A percentile compares a stretch with the other conserved stretches of the same genome.
phyloP scores from a whole-genome alignment of 2,797 vertebrate genomes.

The Sorex maritimensis region DNA sequence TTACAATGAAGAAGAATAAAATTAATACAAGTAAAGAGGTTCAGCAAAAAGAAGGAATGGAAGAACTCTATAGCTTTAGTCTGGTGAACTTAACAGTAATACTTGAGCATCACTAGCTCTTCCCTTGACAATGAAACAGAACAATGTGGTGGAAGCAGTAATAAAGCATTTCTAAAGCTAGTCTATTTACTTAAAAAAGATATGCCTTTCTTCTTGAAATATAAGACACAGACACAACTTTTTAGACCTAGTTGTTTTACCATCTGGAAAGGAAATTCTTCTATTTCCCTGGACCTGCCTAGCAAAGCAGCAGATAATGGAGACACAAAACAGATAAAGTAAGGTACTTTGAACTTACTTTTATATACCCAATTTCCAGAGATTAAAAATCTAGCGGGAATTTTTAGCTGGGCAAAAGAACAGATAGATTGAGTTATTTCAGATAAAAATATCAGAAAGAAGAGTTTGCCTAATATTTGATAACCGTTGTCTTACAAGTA shows the following conservation, averaged over 20 bases:
- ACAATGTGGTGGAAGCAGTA: not conserved
- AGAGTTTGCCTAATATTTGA: conserved; percentile 41
- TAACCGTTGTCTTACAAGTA: conserved; percentile 14
- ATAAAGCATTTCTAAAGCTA: conserved; percentile 18
- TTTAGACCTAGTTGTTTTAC: conserved; percentile 17
- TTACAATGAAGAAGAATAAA: conserved; percentile 1
- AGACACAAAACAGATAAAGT: conserved; percentile 16
- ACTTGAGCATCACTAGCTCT: not conserved
- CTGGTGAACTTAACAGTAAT: not conserved
- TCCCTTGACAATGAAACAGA: not conserved
- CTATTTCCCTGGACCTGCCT: conserved; percentile 12
- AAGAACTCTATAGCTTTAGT: not conserved
- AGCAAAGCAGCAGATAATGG: not conserved
- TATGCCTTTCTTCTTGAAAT: not conserved
- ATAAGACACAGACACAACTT: conserved; percentile 37
- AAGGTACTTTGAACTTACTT: conserved; percentile 24
- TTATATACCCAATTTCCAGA: conserved; percentile 32
- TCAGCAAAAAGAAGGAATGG: not conserved
- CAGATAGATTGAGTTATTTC: not conserved
- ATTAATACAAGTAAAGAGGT: not conserved
- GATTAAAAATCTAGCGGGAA: conserved; percentile 35
- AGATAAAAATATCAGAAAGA: conserved; percentile 47
- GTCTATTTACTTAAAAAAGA: conserved; percentile 22
- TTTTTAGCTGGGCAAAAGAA: conserved; percentile 60
- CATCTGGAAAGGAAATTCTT: conserved; percentile 30